A percentile compares a stretch with the other conserved stretches of the same genome.
Evolutionary conservation across 2,113 vertebrate species (phyloP).

Genomic region (Notarius quadriscutis): DNA sequence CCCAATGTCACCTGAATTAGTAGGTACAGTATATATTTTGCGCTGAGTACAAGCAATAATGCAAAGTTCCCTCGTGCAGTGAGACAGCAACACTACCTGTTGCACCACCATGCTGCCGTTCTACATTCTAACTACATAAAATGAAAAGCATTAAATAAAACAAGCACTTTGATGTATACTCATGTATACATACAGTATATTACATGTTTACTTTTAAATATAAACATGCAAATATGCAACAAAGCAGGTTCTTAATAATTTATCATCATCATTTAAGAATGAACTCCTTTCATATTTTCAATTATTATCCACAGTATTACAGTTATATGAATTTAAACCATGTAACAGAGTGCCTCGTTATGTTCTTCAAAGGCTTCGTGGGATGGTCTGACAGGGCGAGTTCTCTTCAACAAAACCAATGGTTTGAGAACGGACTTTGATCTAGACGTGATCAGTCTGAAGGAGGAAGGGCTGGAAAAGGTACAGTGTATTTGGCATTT

Average conservation of each 20-base stretch:
- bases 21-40: too few relatives aligned
- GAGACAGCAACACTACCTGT: too few relatives aligned
- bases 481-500: conserved; percentile 64
- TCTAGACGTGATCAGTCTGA: conserved; percentile 96
- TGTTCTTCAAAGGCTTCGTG: conserved; percentile 84
- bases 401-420: conserved; percentile 96
- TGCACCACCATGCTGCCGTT: neutral
- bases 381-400: conserved; percentile 95
- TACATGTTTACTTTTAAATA: neutral
- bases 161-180: neutral
- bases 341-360: neutral
- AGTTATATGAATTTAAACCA: neutral
- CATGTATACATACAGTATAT: neutral
- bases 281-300: neutral
- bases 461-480: conserved; percentile 97
- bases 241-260: neutral
- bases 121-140: neutral
- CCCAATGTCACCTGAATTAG: too few relatives aligned
- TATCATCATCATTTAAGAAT: neutral
- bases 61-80: too few relatives aligned
- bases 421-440: conserved; percentile 96
- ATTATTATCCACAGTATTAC: neutral
- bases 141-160: neutral
- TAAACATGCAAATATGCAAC: neutral
- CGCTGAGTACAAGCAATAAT: too few relatives aligned